Percentiles rank a stretch among this genome's conserved stretches.
phyloP scores from a whole-genome alignment of 2,113 vertebrate genomes.

The Conger conger region DNA sequence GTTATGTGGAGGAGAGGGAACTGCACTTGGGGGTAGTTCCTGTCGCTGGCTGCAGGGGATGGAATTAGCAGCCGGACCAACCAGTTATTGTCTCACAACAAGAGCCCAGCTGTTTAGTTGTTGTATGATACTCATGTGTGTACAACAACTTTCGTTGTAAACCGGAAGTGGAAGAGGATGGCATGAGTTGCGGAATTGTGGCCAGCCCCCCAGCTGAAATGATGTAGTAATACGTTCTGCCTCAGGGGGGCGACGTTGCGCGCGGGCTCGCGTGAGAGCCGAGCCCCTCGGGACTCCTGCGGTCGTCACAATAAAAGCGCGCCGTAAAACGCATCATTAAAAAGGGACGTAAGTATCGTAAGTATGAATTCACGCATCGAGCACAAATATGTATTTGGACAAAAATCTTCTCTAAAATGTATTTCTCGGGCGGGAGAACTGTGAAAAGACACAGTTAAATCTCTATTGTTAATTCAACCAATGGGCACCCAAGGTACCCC shows the following conservation, averaged over 20 bases:
- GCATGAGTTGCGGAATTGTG: background rate
- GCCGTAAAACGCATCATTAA: slow-evolving; percentile 30
- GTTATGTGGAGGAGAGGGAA: slow-evolving; percentile 6
- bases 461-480: too few species aligned
- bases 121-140: slow-evolving; percentile 25
- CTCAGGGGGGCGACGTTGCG: slow-evolving; percentile 33
- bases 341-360: slow-evolving; percentile 6
- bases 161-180: slow-evolving; percentile 6
- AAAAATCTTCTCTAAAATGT: background rate
- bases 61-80: slow-evolving; percentile 25
- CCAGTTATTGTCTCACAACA: slow-evolving; percentile 8
- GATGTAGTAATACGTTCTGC: slow-evolving; percentile 30
- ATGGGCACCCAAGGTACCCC: too few species aligned
- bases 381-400: slow-evolving; percentile 5
- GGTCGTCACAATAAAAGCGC: slow-evolving; percentile 24
- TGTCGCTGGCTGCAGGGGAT: slow-evolving; percentile 6
- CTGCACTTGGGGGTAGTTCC: slow-evolving; percentile 11
- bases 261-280: slow-evolving; percentile 33
- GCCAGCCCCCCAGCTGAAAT: slow-evolving; percentile 29
- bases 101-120: slow-evolving; percentile 29
- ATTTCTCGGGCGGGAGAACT: background rate
- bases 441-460: background rate
- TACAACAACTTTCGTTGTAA: slow-evolving; percentile 32
- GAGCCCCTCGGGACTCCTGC: slow-evolving; percentile 21
- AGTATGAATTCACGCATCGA: slow-evolving; percentile 18